phyloP scores from a whole-genome alignment of 1,140 invertebrate genomes.

The Drosophila triauraria region DNA sequence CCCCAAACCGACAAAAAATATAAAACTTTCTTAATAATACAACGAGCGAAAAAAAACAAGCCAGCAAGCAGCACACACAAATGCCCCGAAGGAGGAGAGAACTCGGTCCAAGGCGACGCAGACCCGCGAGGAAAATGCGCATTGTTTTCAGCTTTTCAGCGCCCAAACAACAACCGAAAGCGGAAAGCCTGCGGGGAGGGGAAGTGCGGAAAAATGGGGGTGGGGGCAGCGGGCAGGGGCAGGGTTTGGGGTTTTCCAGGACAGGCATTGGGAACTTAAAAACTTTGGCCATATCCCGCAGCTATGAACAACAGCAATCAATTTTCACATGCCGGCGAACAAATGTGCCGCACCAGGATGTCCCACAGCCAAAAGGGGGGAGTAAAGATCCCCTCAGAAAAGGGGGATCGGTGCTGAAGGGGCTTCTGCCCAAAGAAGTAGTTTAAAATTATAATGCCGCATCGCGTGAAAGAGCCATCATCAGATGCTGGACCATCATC shows the following conservation, averaged over 20 bases:
- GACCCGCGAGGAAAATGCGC: constrained; percentile 78
- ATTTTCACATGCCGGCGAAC: constrained; percentile 80
- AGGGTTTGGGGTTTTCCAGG: constrained; percentile 29
- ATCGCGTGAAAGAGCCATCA: constrained; percentile 51
- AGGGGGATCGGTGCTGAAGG: not conserved
- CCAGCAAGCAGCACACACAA: constrained; percentile 6
- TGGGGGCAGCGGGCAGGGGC: too few species aligned
- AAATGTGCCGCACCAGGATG: constrained; percentile 75
- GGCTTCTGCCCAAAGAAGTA: constrained; percentile 38
- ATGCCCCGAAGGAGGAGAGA: constrained; percentile 31
- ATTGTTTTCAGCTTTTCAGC: constrained; percentile 82
- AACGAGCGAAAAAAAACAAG: constrained; percentile 52
- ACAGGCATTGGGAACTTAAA: constrained; percentile 71
- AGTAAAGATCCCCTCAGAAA: too few species aligned
- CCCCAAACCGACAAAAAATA: constrained; percentile 70
- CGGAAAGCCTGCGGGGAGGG: constrained; percentile 11
- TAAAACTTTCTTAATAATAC: constrained; percentile 82
- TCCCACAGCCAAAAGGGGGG: constrained; percentile 24
- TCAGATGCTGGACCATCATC: constrained; percentile 46
- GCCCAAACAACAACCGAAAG: constrained; percentile 60
- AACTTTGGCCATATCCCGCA: constrained; percentile 82
- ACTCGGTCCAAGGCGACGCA: constrained; percentile 72
- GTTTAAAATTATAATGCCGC: constrained; percentile 78
- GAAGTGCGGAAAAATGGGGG: constrained; percentile 2
- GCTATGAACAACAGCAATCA: constrained; percentile 82